phyloP scores from a whole-genome alignment of 2,797 vertebrate genomes.

The Catostomus latipinnis region DNA sequence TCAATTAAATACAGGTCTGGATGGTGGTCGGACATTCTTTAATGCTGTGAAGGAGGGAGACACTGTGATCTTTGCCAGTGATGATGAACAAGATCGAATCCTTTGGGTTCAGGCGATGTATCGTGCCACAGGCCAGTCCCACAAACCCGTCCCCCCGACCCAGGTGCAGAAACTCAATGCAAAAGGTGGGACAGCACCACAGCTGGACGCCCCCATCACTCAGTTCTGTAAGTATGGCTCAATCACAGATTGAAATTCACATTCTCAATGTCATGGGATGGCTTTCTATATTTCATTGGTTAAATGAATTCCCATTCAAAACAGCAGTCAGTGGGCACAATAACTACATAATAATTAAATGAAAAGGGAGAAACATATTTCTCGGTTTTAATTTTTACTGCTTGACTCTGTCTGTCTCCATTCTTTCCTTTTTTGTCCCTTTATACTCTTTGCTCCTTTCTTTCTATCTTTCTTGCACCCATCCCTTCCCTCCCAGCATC shows the following conservation, averaged over 20 bases:
- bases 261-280: not conserved
- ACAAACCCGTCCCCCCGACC: slow-evolving; percentile 96
- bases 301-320: not conserved
- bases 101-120: slow-evolving; percentile 99
- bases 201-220: slow-evolving; percentile 96
- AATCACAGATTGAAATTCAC: not conserved
- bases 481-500: too few species aligned
- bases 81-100: slow-evolving; percentile 97
- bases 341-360: not conserved
- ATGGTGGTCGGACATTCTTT: slow-evolving; percentile 95
- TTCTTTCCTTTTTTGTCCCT: not conserved
- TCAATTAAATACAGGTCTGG: slow-evolving; percentile 81
- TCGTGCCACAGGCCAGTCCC: slow-evolving; percentile 95
- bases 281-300: not conserved
- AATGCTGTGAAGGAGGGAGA: slow-evolving; percentile 98
- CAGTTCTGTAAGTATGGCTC: slow-evolving; percentile 94
- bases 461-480: not conserved
- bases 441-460: not conserved
- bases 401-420: not conserved
- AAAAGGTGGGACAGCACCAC: slow-evolving; percentile 89
- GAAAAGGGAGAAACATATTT: not conserved
- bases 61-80: slow-evolving; percentile 97
- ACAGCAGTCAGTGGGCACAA: not conserved
- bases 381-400: too few species aligned
- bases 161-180: slow-evolving; percentile 98